These are phyloP conservation scores for Mohoua ochrocephala DNA, from an alignment of 2,113 vertebrate genomes.

Conservation along the genomic window DNA sequence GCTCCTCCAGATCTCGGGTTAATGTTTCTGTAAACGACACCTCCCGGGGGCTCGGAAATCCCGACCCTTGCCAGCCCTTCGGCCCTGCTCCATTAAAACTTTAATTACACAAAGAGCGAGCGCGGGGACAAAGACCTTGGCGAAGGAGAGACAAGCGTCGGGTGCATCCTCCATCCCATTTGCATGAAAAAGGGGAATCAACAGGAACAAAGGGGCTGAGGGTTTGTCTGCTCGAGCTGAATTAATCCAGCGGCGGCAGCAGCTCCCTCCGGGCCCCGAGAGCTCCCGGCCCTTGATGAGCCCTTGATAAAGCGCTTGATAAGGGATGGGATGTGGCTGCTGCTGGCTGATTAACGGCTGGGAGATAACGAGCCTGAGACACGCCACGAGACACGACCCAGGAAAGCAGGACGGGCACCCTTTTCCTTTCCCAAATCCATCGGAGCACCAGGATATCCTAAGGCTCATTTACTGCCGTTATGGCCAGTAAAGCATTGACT, in stretches of 20 bases:
- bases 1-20: fast-evolving
- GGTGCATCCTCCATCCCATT: not conserved
- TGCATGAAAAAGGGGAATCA: not conserved
- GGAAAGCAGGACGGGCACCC: not conserved
- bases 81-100: not conserved
- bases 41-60: not conserved
- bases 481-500: not conserved
- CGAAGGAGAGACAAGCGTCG: not conserved
- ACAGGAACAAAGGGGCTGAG: fast-evolving
- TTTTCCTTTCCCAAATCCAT: not conserved
- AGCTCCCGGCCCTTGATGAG: not conserved
- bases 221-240: not conserved
- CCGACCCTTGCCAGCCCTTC: not conserved
- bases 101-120: not conserved
- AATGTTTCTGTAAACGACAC: not conserved
- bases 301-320: not conserved
- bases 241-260: not conserved
- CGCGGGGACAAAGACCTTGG: not conserved
- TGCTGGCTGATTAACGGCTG: not conserved
- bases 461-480: fast-evolving
- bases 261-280: not conserved
- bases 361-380: not conserved
- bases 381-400: no score
- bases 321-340: not conserved
- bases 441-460: fast-evolving